Base-by-base conservation (phyloP, 2,797 vertebrate species). In the Luscinia luscinia region DNA sequence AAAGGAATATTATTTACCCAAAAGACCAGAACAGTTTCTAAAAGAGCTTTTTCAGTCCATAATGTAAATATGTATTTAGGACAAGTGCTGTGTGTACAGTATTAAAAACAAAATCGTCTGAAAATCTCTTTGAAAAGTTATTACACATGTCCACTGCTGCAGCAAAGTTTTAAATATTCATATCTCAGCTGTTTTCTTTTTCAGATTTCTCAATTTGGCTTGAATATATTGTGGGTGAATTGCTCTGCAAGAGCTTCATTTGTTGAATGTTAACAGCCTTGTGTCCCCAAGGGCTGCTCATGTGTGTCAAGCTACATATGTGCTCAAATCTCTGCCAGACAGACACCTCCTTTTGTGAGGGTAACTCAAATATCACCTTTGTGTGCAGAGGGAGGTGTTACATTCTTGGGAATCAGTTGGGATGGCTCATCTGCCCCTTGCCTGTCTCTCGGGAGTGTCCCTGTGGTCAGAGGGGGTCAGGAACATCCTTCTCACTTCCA, bases 61-160 rank as follows among this genome's bases (percentile, higher is more conserved):
- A 91, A 90, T 96, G 94, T 96, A 97, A 96, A 97, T 97, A 97
- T 97, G 94, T 96, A 97, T 97, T 96, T 97, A 95, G 96, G 96
- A 91, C 94, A 97, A 96, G 96, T 87, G 91, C 84, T 96, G 77
- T 94, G 93, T 93, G 94, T 88, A 96, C 87, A 95, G 86, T 84
- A 89, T 90, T 94, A 90, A 88, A 94, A 91, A 89, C 84, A 94
- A 92, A 87, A 79, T 68, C 87, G 69, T 94, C 90, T 77, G 91
- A 92, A 95, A 95, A 94, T 95, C 87, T 91, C 94, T 96, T 97
- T 96, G 96, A 97, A 96, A 97, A 96, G 84, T 94, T 96, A 95
- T 96, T 96, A 94, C 90, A 96, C 74, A 84, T 88, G 93, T 96
- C 94, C 91, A 97, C 78, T 94, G 96, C 87, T 90, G 73, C 94